Percentiles rank a stretch among this genome's conserved stretches.
Evolutionary conservation across 2,797 vertebrate species (phyloP).

Genomic region (Aplochiton taeniatus): DNA sequence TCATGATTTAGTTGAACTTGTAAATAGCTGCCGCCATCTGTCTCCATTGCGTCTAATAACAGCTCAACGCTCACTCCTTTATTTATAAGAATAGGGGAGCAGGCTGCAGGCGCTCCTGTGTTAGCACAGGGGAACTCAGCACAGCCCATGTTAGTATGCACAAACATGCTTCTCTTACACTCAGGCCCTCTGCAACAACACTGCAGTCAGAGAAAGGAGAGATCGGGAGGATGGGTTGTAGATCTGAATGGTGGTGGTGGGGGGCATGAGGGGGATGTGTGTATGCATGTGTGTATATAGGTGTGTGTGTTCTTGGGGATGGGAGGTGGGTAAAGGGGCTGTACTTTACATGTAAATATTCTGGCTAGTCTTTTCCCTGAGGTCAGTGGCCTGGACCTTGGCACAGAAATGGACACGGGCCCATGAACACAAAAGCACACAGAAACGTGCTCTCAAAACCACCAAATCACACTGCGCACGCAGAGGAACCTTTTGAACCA

Average conservation of each 20-base stretch:
- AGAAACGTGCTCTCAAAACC: slow-evolving; percentile 9
- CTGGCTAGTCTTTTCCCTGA: slow-evolving; percentile 3
- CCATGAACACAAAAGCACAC: neutral
- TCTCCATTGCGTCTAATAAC: slow-evolving; percentile 73
- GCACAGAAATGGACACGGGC: neutral
- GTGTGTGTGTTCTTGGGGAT: neutral
- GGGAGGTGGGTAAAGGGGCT: neutral
- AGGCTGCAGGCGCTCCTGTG: slow-evolving; percentile 47
- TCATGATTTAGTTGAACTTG: slow-evolving; percentile 68
- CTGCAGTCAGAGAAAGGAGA: slow-evolving; percentile 60
- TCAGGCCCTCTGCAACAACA: slow-evolving; percentile 72
- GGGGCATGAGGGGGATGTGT: neutral
- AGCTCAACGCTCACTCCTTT: slow-evolving; percentile 62
- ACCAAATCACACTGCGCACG: slow-evolving; percentile 8
- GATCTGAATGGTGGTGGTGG: slow-evolving; percentile 24
- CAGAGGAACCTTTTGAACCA: slow-evolving; percentile 50
- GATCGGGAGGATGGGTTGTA: neutral
- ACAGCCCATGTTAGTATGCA: slow-evolving; percentile 72
- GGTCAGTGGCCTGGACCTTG: slow-evolving; percentile 3
- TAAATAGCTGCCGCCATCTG: slow-evolving; percentile 74
- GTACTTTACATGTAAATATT: neutral
- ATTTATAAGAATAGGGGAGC: slow-evolving; percentile 60
- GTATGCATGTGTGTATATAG: too few species aligned
- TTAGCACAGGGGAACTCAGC: slow-evolving; percentile 35
- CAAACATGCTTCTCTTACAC: slow-evolving; percentile 70